Evolutionary conservation across 2,113 vertebrate species (phyloP).

Genomic region (Rhea pennata): DNA sequence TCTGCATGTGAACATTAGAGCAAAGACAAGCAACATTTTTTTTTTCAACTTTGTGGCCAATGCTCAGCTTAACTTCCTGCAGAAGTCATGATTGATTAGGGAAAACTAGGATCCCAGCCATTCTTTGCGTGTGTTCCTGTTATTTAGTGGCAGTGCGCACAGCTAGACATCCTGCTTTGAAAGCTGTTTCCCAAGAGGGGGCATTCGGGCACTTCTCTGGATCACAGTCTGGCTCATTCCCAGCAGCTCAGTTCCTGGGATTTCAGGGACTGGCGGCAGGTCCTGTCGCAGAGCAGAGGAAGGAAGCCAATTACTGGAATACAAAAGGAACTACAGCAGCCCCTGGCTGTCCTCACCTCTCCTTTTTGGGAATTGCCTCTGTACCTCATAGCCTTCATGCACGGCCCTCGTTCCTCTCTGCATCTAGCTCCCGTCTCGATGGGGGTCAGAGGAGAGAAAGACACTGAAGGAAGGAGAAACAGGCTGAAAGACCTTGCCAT

Average conservation of each 20-base stretch:
- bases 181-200: neutral
- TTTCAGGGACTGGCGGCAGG: accelerated
- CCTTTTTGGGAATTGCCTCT: neutral
- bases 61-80: accelerated
- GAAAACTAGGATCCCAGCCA: neutral
- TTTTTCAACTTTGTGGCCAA: neutral
- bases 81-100: neutral
- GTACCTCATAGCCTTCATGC: neutral
- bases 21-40: neutral
- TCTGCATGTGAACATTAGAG: neutral
- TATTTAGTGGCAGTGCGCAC: neutral
- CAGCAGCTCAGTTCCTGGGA: neutral
- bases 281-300: neutral
- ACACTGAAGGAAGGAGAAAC: neutral
- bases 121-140: neutral
- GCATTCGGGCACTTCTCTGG: neutral
- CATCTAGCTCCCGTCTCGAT: neutral
- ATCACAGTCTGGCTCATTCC: neutral
- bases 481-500: no score
- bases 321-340: neutral
- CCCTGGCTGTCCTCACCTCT: neutral
- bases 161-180: neutral
- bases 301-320: neutral
- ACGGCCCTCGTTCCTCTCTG: neutral
- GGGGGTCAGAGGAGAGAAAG: neutral